phyloP scores from a whole-genome alignment of 2,888 invertebrate genomes.

The Helobdella robusta region DNA sequence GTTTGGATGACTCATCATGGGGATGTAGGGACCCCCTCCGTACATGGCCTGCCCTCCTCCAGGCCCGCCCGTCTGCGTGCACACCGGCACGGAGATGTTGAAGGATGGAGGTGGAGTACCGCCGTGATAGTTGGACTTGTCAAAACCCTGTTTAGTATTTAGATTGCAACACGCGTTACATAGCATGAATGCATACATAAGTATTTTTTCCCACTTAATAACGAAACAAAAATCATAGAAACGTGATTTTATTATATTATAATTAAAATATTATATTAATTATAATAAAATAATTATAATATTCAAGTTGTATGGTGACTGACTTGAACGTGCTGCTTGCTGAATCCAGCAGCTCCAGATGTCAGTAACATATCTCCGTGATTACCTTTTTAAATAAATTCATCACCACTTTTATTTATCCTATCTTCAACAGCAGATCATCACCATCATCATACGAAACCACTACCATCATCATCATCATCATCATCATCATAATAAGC shows the following conservation, averaged over 20 bases:
- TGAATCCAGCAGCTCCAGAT: conserved; percentile 20
- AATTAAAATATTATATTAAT: too few species aligned
- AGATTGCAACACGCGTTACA: too few species aligned
- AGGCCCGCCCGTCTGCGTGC: conserved; percentile 4
- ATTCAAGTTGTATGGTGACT: neutral
- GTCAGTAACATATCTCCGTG: conserved; percentile 18
- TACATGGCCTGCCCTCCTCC: conserved; percentile 22
- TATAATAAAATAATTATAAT: neutral
- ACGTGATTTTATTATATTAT: too few species aligned
- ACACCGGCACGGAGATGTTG: conserved; percentile 21
- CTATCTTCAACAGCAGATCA: too few species aligned
- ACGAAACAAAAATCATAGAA: neutral
- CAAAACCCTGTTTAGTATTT: conserved; percentile 15
- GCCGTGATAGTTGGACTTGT: conserved; percentile 27
- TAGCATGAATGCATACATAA: too few species aligned
- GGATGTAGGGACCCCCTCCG: conserved; percentile 24
- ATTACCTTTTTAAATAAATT: too few species aligned
- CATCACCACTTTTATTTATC: too few species aligned
- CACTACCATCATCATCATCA: too few species aligned
- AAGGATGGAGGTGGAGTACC: conserved; percentile 27
- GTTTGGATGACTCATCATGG: conserved; percentile 15
- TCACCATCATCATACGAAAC: too few species aligned
- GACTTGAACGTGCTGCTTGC: conserved; percentile 25
- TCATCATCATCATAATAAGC: too few species aligned
- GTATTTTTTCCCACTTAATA: too few species aligned